Conservation (phyloP, 2,888 invertebrate species). For the Tanytarsus gracilentus region DNA sequence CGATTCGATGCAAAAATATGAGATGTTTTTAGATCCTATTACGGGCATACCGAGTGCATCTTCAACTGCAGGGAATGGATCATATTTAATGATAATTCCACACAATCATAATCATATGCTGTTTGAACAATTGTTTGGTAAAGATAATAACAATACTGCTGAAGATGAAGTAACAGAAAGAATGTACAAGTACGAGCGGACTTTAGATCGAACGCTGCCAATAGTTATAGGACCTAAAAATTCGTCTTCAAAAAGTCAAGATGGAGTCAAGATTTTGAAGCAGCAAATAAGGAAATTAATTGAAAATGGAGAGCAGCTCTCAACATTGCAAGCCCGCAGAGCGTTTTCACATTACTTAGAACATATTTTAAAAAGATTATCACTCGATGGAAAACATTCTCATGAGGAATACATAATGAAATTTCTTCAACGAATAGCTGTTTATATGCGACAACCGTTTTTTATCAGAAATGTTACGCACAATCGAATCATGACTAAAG, state of each 20-base stretch:
- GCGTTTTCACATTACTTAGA: constrained; percentile 70
- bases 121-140: constrained; percentile 64
- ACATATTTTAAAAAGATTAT: constrained; percentile 60
- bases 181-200: constrained; percentile 46
- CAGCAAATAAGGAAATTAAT: constrained; percentile 45
- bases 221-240: constrained; percentile 39
- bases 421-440: constrained; percentile 65
- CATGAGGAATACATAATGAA: constrained; percentile 56
- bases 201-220: constrained; percentile 36
- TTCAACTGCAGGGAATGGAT: constrained; percentile 49
- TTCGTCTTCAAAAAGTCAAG: constrained; percentile 40
- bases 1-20: constrained; percentile 78
- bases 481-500: constrained; percentile 62
- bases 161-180: constrained; percentile 42
- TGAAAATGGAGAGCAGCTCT: constrained; percentile 54
- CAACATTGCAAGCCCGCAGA: constrained; percentile 59
- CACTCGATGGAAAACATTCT: constrained; percentile 41
- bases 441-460: constrained; percentile 61
- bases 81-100: constrained; percentile 48
- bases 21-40: constrained; percentile 64
- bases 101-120: constrained; percentile 72
- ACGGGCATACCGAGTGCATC: constrained; percentile 67
- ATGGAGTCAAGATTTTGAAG: constrained; percentile 38
- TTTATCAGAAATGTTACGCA: constrained; percentile 49
- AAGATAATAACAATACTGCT: constrained; percentile 36